Conservation (phyloP, 2,797 vertebrate species). For the Gymnoscopelus braueri region DNA sequence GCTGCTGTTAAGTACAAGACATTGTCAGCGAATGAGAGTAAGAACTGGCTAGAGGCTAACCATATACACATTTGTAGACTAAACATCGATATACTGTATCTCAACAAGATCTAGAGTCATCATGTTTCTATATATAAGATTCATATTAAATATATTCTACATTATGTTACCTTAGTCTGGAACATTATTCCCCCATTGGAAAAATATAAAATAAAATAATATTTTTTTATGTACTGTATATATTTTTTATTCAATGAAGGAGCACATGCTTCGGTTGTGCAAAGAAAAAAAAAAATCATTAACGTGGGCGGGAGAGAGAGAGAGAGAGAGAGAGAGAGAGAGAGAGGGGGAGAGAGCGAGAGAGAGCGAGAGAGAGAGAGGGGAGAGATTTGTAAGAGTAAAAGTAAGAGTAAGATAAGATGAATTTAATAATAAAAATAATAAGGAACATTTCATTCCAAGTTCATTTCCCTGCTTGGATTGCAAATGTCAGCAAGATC, state of each 20-base stretch:
- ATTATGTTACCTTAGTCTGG: slow-evolving; percentile 89
- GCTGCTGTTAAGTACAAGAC: slow-evolving; percentile 85
- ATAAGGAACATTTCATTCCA: slow-evolving; percentile 67
- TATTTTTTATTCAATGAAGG: slow-evolving; percentile 87
- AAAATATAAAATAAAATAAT: slow-evolving; percentile 96
- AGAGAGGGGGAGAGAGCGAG: slow-evolving; percentile 74
- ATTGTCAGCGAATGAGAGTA: slow-evolving; percentile 86
- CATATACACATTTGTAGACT: slow-evolving; percentile 91
- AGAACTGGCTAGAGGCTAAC: slow-evolving; percentile 90
- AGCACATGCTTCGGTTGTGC: slow-evolving; percentile 95
- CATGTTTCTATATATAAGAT: slow-evolving; percentile 92
- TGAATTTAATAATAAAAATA: slow-evolving; percentile 60
- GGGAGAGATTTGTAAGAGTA: slow-evolving; percentile 7
- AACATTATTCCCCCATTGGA: slow-evolving; percentile 93
- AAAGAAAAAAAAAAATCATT: slow-evolving; percentile 84
- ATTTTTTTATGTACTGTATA: slow-evolving; percentile 82
- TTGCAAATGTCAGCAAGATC: slow-evolving; percentile 79
- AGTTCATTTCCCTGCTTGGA: slow-evolving; percentile 76
- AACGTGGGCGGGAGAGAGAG: slow-evolving; percentile 62
- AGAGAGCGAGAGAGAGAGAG: slow-evolving; percentile 16
- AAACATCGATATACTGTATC: slow-evolving; percentile 92
- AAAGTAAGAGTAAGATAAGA: slow-evolving; percentile 41
- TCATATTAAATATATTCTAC: slow-evolving; percentile 99
- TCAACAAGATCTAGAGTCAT: slow-evolving; percentile 93
- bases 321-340: slow-evolving; percentile 49